phyloP scores from a whole-genome alignment of 2,113 vertebrate species.

The Cyprinodon brontotheroides region DNA sequence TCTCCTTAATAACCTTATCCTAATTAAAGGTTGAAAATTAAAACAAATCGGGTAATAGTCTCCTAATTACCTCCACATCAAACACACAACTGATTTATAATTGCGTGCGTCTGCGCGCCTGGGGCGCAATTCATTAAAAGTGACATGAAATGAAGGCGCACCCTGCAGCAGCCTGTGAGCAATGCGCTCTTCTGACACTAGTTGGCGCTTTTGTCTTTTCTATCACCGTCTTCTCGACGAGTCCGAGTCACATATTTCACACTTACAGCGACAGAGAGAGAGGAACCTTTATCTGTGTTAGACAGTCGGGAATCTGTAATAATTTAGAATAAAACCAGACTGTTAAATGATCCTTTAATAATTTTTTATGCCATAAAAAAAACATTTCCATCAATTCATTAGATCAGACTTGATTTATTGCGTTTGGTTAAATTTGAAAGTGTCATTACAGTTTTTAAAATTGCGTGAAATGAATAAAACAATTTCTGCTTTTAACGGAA shows the following conservation, averaged over 20 bases:
- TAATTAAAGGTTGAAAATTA: conserved; percentile 27
- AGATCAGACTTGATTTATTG: neutral
- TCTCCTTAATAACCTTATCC: conserved; percentile 43
- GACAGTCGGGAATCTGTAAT: conserved; percentile 22
- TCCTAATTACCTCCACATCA: conserved; percentile 49
- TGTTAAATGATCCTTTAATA: neutral
- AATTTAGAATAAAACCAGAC: neutral
- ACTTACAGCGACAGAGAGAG: conserved; percentile 31
- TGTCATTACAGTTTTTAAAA: neutral
- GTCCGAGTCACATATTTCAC: conserved; percentile 53
- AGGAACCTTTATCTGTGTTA: conserved; percentile 32
- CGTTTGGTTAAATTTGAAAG: neutral
- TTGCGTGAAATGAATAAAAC: neutral
- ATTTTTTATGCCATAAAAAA: neutral
- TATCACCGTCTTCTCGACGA: conserved; percentile 52
- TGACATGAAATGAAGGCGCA: conserved; percentile 56
- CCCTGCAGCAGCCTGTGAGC: conserved; percentile 43
- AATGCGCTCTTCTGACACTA: conserved; percentile 73
- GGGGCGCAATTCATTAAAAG: conserved; percentile 46
- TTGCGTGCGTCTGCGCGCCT: conserved; percentile 13
- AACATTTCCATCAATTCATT: neutral
- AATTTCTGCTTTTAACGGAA: neutral
- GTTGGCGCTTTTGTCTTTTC: conserved; percentile 84
- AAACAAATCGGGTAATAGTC: conserved; percentile 27
- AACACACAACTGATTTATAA: conserved; percentile 17